These are phyloP conservation scores for Eretmodus cyanostictus DNA, from an alignment of 2,113 vertebrate species.

Conservation along the genomic window DNA sequence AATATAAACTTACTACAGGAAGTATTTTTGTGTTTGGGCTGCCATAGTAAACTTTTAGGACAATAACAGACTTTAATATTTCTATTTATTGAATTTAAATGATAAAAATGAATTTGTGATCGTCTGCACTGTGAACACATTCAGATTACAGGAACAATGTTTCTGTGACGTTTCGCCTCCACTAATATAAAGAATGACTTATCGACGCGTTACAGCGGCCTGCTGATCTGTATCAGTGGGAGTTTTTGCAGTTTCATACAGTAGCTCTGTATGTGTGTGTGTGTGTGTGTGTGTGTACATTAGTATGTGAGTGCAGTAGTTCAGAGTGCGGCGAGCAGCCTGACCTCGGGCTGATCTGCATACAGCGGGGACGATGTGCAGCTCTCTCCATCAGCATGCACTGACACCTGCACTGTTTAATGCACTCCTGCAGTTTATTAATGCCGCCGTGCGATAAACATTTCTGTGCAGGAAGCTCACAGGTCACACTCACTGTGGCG, in stretches of 20 bases:
- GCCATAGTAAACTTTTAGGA: not conserved
- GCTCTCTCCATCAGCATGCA: slow-evolving; percentile 71
- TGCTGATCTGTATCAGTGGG: not conserved
- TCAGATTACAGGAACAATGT: not conserved
- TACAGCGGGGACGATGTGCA: slow-evolving; percentile 55
- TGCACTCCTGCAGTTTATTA: slow-evolving; percentile 76
- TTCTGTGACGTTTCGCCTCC: not conserved
- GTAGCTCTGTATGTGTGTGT: not conserved
- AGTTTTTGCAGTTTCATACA: not conserved
- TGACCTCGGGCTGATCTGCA: slow-evolving; percentile 66
- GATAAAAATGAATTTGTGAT: not conserved
- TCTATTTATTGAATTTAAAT: not conserved
- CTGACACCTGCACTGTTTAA: slow-evolving; percentile 70
- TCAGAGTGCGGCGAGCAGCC: not conserved
- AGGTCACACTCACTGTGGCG: slow-evolving; percentile 45
- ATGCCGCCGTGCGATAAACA: slow-evolving; percentile 69
- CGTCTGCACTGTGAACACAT: not conserved
- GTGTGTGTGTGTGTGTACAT: not conserved
- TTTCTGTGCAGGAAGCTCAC: slow-evolving; percentile 57
- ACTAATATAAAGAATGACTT: not conserved
- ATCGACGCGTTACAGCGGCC: not conserved
- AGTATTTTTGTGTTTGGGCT: not conserved
- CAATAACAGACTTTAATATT: not conserved
- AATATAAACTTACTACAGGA: not conserved
- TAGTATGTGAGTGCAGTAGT: slow-evolving; percentile 55